Percentiles rank a stretch among this genome's conserved stretches.
Conservation (phyloP, 2,113 vertebrate species). For the Falcunculus frontatus region DNA sequence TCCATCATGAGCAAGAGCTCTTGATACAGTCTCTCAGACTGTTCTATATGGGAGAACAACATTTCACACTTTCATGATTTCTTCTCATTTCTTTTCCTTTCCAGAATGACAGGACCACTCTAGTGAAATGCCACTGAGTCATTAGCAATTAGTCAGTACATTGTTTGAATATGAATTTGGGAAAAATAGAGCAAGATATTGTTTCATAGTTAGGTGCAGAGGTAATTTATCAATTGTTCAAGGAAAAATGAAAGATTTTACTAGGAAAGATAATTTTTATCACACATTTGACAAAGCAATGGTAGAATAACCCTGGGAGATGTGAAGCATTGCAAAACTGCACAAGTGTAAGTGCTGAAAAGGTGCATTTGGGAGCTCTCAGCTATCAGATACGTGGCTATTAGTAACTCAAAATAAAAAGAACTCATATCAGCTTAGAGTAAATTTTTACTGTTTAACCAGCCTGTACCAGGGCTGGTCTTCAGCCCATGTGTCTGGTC, state of each 20-base stretch:
- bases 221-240: neutral
- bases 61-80: neutral
- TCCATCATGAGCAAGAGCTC: neutral
- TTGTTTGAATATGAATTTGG: neutral
- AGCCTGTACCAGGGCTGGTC: neutral
- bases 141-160: neutral
- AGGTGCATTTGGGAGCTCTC: neutral
- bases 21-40: neutral
- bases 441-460: neutral
- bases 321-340: neutral
- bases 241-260: neutral
- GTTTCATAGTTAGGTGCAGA: neutral
- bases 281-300: neutral
- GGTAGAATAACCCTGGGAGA: neutral
- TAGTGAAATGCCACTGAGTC: neutral
- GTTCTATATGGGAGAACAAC: neutral
- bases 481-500: neutral
- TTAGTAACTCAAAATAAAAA: neutral
- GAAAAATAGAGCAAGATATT: neutral
- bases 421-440: neutral
- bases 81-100: neutral
- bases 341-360: neutral
- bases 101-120: neutral
- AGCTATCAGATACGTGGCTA: neutral
- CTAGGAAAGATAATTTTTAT: neutral